phyloP scores from a whole-genome alignment of 2,888 invertebrate genomes.

The Autographa pulchrina region DNA sequence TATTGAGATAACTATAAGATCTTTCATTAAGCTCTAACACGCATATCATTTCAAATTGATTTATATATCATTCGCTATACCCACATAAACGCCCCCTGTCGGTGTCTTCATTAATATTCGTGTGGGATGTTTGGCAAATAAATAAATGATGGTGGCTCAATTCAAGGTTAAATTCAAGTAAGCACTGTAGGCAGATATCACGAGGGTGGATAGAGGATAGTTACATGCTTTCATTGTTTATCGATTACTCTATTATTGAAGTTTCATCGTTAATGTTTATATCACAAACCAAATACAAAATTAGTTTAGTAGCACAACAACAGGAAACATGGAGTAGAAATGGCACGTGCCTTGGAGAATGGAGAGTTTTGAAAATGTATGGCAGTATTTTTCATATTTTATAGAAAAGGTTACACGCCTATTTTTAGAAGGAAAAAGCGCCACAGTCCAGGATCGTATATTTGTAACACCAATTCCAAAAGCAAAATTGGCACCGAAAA shows the following conservation, averaged over 20 bases:
- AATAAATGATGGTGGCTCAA: constrained; percentile 49
- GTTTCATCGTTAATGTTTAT: no score
- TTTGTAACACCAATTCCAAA: neutral
- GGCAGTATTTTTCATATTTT: no score
- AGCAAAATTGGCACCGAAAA: neutral
- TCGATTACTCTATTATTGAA: neutral
- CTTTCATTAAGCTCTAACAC: constrained; percentile 36
- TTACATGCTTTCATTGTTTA: neutral
- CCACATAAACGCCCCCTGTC: constrained; percentile 55
- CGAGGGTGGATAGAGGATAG: neutral
- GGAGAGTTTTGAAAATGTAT: no score
- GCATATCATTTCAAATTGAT: constrained; percentile 52
- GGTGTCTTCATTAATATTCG: constrained; percentile 68
- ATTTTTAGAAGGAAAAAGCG: neutral
- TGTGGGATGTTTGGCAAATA: constrained; percentile 60
- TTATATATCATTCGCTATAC: constrained; percentile 63
- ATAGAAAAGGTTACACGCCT: no score
- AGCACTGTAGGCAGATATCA: neutral
- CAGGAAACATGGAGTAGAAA: no score
- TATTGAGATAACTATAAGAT: constrained; percentile 45
- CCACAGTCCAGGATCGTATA: neutral
- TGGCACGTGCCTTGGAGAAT: no score
- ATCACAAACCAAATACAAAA: no score
- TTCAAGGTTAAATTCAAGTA: constrained; percentile 25
- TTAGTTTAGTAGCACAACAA: no score